A percentile compares a stretch with the other conserved stretches of the same genome.
These are phyloP conservation scores for Chloroceryle amazona DNA, from an alignment of 2,797 vertebrate genomes.

Conservation along the genomic window DNA sequence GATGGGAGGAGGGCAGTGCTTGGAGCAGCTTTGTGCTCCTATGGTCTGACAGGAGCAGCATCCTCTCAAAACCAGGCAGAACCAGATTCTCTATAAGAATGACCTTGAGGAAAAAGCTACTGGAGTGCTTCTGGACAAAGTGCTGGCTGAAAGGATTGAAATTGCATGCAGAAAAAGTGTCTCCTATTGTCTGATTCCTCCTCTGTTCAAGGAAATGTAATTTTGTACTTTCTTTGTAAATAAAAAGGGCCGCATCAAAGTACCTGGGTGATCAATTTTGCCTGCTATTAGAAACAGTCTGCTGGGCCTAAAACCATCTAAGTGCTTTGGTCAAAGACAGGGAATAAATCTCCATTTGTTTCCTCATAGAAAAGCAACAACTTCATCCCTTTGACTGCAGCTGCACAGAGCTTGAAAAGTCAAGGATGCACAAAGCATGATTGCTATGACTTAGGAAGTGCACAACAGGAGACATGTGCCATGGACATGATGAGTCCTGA, in stretches of 20 bases:
- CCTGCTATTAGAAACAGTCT: constrained; percentile 49
- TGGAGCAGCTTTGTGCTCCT: background rate
- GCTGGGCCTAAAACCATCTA: constrained; percentile 35
- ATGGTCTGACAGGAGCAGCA: background rate
- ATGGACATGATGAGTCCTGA: background rate
- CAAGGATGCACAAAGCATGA: background rate
- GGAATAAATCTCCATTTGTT: constrained; percentile 21
- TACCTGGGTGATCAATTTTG: constrained; percentile 55
- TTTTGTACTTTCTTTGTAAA: constrained; percentile 47
- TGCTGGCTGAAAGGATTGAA: constrained; percentile 34
- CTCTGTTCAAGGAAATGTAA: constrained; percentile 3
- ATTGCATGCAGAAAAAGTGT: background rate
- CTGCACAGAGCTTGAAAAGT: constrained; percentile 8
- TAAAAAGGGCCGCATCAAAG: constrained; percentile 46
- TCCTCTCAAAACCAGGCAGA: background rate
- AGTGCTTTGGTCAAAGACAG: constrained; percentile 24
- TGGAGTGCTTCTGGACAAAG: constrained; percentile 18
- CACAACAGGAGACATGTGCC: background rate
- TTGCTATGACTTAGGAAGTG: background rate
- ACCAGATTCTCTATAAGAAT: background rate
- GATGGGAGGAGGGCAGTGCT: background rate
- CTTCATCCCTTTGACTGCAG: constrained; percentile 9
- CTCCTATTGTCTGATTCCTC: background rate
- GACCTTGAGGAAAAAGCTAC: constrained; percentile 1
- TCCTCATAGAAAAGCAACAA: background rate